Evolutionary conservation across 2,113 vertebrate genomes (phyloP), one percentile per base, ranked within the genome.

Genomic region (Barbus barbus): DNA sequence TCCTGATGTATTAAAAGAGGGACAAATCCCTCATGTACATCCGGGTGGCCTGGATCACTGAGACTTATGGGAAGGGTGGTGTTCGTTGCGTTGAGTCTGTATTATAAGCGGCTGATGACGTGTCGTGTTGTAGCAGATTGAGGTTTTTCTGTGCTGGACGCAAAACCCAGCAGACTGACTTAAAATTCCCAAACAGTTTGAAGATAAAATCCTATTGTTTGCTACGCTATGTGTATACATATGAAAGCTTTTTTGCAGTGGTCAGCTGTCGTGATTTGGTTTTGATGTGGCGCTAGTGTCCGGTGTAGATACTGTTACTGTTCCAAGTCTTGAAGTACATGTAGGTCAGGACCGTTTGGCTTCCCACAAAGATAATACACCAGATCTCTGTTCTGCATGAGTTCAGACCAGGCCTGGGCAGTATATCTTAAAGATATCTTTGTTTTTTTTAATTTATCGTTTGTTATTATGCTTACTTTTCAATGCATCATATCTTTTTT

Each of bases 1-100:
- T 84, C 78, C 77, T 78, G 78, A 67, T 81, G 41, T 41, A 81
- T 63, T 33, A 80, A 53, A 76, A 83, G 33, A 83, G 76, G 69
- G 81, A 41, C 76, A 69, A 79, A 79, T 75, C 80, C 75, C 83
- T 85, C 36, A 20, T 38, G 81, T 9, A 46, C 36, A 85, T 82
- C 33, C 51, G 33, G 73, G 67, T 61, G 82, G 26, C 79, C 46
- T 44, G 81, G 83, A 80, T 65, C 71, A 38, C 69, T 58, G 75
- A 79, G 80, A 56, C 61, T 60, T 67, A n/a, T n/a, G n/a, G n/a
- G n/a, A n/a, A n/a, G 46, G 38, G 9, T 41, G 8, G 38, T 26
- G 71, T 46, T 46, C n/a, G 6, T 41, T 41, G 11, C 38, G 4
- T 33, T 24, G 69, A 44, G 71, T 26, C 20, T 73, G 3, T 72